Conservation (phyloP, 2,888 invertebrate genomes). For the Acholoe squamosa region DNA sequence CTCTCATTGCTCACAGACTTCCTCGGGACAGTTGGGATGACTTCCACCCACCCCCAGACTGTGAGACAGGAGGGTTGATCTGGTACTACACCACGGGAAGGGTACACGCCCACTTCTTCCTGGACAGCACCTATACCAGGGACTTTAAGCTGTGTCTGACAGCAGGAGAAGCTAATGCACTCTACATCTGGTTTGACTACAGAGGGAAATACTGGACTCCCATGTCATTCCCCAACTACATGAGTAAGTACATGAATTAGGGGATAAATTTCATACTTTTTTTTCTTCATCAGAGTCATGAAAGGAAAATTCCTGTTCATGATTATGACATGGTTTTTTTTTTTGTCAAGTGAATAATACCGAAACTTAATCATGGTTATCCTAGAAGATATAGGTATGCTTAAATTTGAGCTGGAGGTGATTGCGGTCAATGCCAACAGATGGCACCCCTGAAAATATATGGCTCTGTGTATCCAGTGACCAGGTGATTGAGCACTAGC, state of each 20-base stretch:
- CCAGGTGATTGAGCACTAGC: no score
- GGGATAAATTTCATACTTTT: no score
- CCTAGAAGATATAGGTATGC: no score
- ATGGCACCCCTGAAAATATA: no score
- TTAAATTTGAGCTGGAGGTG: no score
- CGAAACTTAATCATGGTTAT: no score
- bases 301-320: no score
- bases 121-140: neutral
- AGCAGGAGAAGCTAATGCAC: constrained; percentile 51
- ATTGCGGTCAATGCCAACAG: no score
- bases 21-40: neutral
- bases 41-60: constrained; percentile 58
- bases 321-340: no score
- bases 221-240: constrained; percentile 57
- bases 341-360: no score
- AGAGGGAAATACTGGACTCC: constrained; percentile 61
- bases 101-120: constrained; percentile 33
- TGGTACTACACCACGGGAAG: constrained; percentile 57
- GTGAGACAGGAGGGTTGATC: constrained; percentile 42
- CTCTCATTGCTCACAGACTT: neutral
- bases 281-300: no score
- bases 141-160: constrained; percentile 62
- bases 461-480: no score
- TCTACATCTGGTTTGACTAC: constrained; percentile 59
- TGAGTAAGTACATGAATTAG: constrained; percentile 42